Base-by-base conservation (phyloP, 2,888 invertebrate species). In the Emmelina monodactyla region DNA sequence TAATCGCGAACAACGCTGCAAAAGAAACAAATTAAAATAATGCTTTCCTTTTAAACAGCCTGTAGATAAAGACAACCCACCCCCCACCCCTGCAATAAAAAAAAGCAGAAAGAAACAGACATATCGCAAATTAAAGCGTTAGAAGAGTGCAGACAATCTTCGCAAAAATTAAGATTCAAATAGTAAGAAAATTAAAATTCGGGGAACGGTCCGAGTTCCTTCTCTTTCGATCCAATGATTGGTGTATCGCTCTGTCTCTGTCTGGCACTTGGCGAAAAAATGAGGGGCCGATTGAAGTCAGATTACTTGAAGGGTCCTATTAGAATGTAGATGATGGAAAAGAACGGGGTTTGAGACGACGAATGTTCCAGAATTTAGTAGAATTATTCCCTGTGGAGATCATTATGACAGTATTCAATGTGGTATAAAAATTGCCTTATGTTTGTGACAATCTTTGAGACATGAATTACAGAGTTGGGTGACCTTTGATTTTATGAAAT, bases 131-230 rank as follows among this genome's bases (percentile, higher is more conserved):
- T 29, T 14, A 14, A 11, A 34, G 35, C 34, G 60, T 43, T 16
- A 46, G 59, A 71, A 43, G 42, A 57, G 54, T 61, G 65, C 22
- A 47, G 55, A 55, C 48, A 46, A 55, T 49, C 60, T 46, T 62
- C 67, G 67, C 65, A 76, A 79, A 78, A 79, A 80, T 78, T 76
- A 76, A 76, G 71, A 79, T 80, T 79, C 80, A 76, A 80, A 79
- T 71, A 62, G 72, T 76, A 73, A 78, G 79, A 76, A 79, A 76
- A 79, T 80, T 80, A 79, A 80, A 81, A 80, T 79, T 71, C 73
- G 71, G 57, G 61, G 64, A 69, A 63, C 71, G 75, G 71, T 70
- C 70, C 71, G 57, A 58, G 47, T 44, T 49, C 43, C 34, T 6
- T 69, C 70, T 48, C 58, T 38, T 41, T 76, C 54, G 30, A 2